Base-by-base conservation (phyloP, 2,113 vertebrate species). In the Eonycteris spelaea region DNA sequence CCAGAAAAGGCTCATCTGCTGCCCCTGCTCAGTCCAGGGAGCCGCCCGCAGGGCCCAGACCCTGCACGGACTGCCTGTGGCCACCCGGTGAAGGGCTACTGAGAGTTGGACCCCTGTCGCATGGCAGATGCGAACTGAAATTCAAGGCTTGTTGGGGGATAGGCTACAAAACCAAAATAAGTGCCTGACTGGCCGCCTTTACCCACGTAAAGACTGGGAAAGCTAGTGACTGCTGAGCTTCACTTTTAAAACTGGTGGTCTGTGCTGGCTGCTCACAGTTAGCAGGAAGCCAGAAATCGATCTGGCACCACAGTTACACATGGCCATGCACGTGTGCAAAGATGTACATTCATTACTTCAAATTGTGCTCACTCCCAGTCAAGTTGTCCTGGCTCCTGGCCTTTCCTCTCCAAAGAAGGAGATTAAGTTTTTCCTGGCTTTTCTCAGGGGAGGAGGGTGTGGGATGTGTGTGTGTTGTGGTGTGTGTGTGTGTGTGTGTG, bases 61-160 rank as follows among this genome's bases (percentile, higher is more conserved):
- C 18, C 40, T 1, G 4, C 4, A 8, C 19, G 26, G 21, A 15
- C 11, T 10, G 28, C 13, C 11, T 26, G 0, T 9, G 75, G 51
- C 48, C 24, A 0, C 9, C 19, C 45, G 15, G 21, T 4, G 18
- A n/a, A 68, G 45, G 21, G 63, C 8, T 51, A 15, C 51, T 51
- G 51, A 51, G 51, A 51, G 51, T 15, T 51, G 15, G 51, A 16
- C 51, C 4, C 51, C 51, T 51, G 15, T 51, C 51, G 51, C 51
- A 1, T 16, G 48, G 51, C 51, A 16, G 51, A 15, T 51, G 51
- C 16, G 51, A 51, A 15, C 51, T 51, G 55, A 65, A 83, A 33
- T 26, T 16, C 59, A 43, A n/a, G 16, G 14, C 7, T 40, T 6
- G 8, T 57, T 55, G 45, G 40, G 51, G 8, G 28, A 21, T 3